These are phyloP conservation scores for Sebastes fasciatus DNA, from an alignment of 2,113 vertebrate genomes.

Conservation along the genomic window DNA sequence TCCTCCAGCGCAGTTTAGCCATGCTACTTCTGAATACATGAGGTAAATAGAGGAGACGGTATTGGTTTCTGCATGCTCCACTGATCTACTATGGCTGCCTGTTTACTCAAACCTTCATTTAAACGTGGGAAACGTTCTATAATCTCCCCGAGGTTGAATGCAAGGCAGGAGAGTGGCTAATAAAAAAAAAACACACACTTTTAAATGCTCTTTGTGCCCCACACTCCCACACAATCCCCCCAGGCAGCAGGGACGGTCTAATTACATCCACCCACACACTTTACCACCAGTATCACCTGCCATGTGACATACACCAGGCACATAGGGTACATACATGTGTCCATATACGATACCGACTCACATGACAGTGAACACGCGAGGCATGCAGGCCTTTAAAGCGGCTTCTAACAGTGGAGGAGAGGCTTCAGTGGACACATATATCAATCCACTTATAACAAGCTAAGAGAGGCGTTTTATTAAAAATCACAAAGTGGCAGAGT, in stretches of 20 bases:
- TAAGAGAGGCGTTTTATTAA: neutral
- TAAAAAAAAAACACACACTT: constrained; percentile 7
- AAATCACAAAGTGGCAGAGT: neutral
- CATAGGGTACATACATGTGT: constrained; percentile 25
- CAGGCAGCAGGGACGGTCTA: constrained; percentile 30
- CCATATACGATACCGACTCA: constrained; percentile 7
- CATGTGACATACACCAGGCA: constrained; percentile 23
- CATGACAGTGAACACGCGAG: neutral
- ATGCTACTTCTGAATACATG: constrained; percentile 7
- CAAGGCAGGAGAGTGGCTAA: constrained; percentile 29
- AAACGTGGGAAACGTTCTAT: constrained; percentile 28
- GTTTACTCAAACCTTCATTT: constrained; percentile 52
- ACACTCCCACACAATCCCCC: constrained; percentile 25
- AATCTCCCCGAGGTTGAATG: constrained; percentile 34
- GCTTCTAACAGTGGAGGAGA: neutral
- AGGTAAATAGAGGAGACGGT: constrained; percentile 21
- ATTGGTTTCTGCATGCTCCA: constrained; percentile 37
- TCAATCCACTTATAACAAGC: neutral
- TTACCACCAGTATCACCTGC: constrained; percentile 25
- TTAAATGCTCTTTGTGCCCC: constrained; percentile 37
- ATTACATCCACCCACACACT: constrained; percentile 47
- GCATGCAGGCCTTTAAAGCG: neutral
- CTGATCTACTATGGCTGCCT: constrained; percentile 36
- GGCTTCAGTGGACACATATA: neutral
- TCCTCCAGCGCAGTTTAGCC: constrained; percentile 30